These are phyloP conservation scores for Punctoribates punctum DNA, from an alignment of 2,888 invertebrate species.

Conservation along the genomic window DNA sequence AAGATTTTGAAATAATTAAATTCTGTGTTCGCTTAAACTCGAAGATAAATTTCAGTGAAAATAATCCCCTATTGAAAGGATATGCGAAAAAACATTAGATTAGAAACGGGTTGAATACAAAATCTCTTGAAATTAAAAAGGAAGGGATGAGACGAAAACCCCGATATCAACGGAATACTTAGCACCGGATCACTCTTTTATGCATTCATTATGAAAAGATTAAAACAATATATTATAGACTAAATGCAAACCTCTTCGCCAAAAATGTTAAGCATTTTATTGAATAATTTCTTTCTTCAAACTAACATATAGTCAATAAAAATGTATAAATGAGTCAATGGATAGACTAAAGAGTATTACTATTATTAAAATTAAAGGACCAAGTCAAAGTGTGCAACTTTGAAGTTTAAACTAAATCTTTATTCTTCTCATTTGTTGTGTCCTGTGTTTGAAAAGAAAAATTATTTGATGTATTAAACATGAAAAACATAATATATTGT, in stretches of 20 bases:
- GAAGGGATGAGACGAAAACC: background rate
- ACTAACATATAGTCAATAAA: conserved; percentile 6
- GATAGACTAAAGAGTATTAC: background rate
- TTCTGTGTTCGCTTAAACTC: background rate
- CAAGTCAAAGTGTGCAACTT: background rate
- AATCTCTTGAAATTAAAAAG: background rate
- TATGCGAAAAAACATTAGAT: conserved; percentile 12
- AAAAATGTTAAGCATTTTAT: conserved; percentile 7
- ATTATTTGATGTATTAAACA: conserved; percentile 11
- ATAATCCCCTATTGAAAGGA: background rate
- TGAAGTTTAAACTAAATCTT: background rate
- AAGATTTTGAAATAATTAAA: background rate
- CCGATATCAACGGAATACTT: background rate
- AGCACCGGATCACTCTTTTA: background rate
- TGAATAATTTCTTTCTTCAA: background rate
- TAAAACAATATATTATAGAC: conserved; percentile 12
- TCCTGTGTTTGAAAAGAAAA: background rate
- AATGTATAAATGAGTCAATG: conserved; percentile 19
- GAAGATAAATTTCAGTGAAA: background rate
- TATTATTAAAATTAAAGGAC: background rate
- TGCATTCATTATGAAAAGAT: conserved; percentile 14
- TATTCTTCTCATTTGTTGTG: background rate
- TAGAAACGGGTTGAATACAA: background rate
- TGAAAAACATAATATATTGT: background rate
- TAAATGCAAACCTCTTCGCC: background rate